Conservation (phyloP, 2,797 vertebrate genomes). For the Austrolebias charrua region DNA sequence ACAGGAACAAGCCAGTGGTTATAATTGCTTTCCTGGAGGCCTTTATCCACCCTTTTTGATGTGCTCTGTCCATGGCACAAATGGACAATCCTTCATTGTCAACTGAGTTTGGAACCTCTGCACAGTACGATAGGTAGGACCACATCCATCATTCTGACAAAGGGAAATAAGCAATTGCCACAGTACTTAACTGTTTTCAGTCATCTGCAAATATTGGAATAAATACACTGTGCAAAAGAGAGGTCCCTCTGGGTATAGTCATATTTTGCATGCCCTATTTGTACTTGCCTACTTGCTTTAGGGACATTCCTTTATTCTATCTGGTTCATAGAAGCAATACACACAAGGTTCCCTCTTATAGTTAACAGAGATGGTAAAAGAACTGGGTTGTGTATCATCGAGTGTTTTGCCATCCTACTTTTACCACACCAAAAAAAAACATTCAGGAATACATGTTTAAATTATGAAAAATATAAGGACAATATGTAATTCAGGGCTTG, state of each 20-base stretch:
- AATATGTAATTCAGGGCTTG: constrained; percentile 14
- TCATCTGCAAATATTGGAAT: constrained; percentile 82
- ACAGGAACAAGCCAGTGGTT: constrained; percentile 63
- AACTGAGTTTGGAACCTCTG: constrained; percentile 70
- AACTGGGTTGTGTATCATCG: constrained; percentile 36
- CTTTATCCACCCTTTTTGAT: constrained; percentile 69
- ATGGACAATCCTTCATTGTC: constrained; percentile 79
- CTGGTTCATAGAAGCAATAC: constrained; percentile 29
- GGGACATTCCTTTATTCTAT: constrained; percentile 45
- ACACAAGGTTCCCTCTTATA: constrained; percentile 1
- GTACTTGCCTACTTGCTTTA: constrained; percentile 70
- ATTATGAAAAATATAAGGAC: constrained; percentile 16
- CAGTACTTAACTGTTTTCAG: constrained; percentile 76
- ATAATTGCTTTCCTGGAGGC: constrained; percentile 68
- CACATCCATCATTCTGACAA: constrained; percentile 78
- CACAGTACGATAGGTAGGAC: constrained; percentile 70
- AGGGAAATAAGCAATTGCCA: constrained; percentile 79
- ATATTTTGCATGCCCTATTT: constrained; percentile 78
- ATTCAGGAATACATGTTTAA: constrained; percentile 29
- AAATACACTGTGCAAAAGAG: constrained; percentile 65
- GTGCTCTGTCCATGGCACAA: constrained; percentile 72
- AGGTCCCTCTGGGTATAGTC: constrained; percentile 58
- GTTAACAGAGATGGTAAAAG: constrained; percentile 36
- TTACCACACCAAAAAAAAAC: constrained; percentile 23
- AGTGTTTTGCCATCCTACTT: constrained; percentile 35